A percentile compares a stretch with the other conserved stretches of the same genome.
Evolutionary conservation across 2,113 vertebrate genomes (phyloP).

Genomic region (Vulpes ferrilata): DNA sequence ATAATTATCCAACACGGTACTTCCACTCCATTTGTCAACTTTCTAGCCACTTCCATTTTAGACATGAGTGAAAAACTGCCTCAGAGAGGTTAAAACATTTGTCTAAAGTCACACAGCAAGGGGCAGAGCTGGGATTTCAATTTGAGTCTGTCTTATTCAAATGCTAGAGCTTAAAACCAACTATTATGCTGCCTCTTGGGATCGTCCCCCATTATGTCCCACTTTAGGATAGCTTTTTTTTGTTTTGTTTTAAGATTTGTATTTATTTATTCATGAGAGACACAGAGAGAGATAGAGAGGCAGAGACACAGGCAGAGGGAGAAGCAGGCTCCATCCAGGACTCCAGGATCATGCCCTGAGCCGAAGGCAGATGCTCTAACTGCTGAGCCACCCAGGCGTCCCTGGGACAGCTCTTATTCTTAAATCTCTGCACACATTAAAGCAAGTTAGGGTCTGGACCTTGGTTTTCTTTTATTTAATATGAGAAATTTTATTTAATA

Average conservation of each 20-base stretch:
- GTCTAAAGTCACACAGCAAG: neutral
- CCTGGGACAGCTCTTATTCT: neutral
- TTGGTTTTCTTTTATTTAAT: neutral
- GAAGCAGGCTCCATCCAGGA: too few species aligned
- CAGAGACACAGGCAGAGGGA: too few species aligned
- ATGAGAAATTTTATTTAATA: neutral
- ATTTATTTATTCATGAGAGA: too few species aligned
- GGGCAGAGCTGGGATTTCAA: neutral
- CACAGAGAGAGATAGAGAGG: too few species aligned
- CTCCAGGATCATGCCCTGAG: too few species aligned
- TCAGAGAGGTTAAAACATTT: constrained; percentile 18
- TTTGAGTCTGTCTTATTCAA: neutral
- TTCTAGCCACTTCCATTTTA: neutral
- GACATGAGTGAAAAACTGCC: constrained; percentile 11
- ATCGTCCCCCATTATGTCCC: neutral
- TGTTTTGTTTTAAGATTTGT: too few species aligned
- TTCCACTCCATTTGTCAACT: neutral
- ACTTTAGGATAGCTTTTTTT: neutral
- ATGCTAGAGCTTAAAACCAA: neutral
- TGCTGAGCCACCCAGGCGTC: too few species aligned
- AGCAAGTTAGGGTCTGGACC: neutral
- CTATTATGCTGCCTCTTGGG: neutral
- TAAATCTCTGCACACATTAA: neutral
- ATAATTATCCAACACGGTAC: neutral
- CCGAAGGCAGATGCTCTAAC: too few species aligned